These are phyloP conservation scores for Cerastoderma edule DNA, from an alignment of 2,888 invertebrate species.

Conservation along the genomic window DNA sequence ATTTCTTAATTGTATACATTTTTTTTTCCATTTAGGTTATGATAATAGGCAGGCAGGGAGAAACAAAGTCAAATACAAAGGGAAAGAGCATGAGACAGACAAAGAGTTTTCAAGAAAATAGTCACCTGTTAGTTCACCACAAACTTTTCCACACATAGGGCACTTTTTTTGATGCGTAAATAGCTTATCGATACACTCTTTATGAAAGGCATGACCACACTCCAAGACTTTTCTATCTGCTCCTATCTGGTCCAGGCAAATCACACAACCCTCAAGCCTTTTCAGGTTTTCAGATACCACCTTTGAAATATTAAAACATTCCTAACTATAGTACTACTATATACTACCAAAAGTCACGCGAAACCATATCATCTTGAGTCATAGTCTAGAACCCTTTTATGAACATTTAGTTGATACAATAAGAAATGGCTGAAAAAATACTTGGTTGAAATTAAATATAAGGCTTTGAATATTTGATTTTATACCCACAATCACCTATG, in stretches of 20 bases:
- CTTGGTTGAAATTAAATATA: background rate
- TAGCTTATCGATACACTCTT: slow-evolving; percentile 54
- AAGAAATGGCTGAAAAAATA: background rate
- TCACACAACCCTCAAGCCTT: slow-evolving; percentile 43
- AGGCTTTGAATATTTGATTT: no score
- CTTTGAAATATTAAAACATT: background rate
- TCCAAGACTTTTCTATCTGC: slow-evolving; percentile 40
- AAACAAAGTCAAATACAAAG: background rate
- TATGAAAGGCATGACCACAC: slow-evolving; percentile 62
- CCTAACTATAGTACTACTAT: background rate
- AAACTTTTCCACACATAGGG: slow-evolving; percentile 84
- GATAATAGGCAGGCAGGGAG: background rate
- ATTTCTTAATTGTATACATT: no score
- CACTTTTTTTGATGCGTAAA: slow-evolving; percentile 57
- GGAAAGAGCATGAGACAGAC: background rate
- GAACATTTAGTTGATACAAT: background rate
- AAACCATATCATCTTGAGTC: no score
- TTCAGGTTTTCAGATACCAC: background rate
- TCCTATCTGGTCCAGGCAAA: slow-evolving; percentile 59
- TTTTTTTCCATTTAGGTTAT: no score
- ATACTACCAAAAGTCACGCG: background rate
- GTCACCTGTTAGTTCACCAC: slow-evolving; percentile 47
- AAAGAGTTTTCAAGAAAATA: background rate
- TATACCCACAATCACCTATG: no score
- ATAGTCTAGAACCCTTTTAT: no score